Conservation (phyloP, 1,140 invertebrate genomes). For the Vanessa atalanta region DNA sequence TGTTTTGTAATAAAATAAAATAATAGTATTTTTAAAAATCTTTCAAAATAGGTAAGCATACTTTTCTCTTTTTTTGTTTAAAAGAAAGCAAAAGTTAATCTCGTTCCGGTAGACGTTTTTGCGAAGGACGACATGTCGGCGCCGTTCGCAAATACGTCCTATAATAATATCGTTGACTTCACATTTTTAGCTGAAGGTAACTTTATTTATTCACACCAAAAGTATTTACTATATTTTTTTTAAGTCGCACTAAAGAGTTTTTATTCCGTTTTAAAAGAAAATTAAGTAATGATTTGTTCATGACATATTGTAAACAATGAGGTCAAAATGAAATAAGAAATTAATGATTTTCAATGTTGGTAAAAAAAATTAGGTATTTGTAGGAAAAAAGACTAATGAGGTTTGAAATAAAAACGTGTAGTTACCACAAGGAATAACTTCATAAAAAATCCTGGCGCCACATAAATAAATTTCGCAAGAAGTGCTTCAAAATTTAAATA, state of each 20-base stretch:
- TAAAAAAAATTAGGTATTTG: no score
- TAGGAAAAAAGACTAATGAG: no score
- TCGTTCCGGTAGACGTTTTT: conserved; percentile 10
- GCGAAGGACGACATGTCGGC: background rate
- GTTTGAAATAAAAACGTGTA: no score
- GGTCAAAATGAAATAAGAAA: no score
- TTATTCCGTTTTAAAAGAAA: no score
- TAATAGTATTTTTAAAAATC: no score
- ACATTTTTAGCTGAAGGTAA: background rate
- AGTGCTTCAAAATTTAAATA: background rate
- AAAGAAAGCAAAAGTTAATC: conserved; percentile 6
- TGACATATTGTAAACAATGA: no score
- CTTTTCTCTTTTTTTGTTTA: background rate
- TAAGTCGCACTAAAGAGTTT: background rate
- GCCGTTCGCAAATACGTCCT: conserved; percentile 8
- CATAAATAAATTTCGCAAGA: background rate
- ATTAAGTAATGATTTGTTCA: no score
- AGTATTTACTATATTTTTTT: background rate
- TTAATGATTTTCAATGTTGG: no score
- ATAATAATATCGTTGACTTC: background rate
- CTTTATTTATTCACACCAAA: background rate
- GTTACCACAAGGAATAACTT: no score
- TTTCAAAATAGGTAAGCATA: no score
- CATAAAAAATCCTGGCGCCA: background rate
- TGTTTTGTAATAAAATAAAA: no score